A percentile compares a stretch with the other conserved stretches of the same genome.
phyloP scores from a whole-genome alignment of 2,888 invertebrate species.

The Xanthorhoe spadicearia region DNA sequence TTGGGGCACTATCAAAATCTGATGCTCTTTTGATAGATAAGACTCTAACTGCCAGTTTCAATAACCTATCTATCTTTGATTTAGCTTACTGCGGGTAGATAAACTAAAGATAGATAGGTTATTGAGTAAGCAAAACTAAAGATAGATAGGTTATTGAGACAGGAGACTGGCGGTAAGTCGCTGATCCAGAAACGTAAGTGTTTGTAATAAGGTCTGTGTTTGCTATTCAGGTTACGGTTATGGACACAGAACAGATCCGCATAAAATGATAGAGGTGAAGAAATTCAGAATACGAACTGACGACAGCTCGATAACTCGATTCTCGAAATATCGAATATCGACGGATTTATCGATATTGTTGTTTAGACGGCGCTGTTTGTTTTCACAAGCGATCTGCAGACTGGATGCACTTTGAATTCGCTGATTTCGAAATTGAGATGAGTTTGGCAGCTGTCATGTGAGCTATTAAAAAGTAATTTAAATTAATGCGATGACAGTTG shows the following conservation, averaged over 20 bases:
- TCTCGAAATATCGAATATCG: conserved; percentile 42
- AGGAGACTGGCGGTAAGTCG: too few relatives aligned
- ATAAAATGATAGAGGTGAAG: conserved; percentile 21
- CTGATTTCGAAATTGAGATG: not conserved
- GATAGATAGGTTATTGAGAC: too few relatives aligned
- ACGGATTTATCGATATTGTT: conserved; percentile 55
- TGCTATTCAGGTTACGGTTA: not conserved
- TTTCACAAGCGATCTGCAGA: conserved; percentile 36
- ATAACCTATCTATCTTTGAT: too few relatives aligned
- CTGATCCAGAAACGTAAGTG: too few relatives aligned
- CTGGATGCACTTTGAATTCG: not conserved
- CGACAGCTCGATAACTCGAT: conserved; percentile 36
- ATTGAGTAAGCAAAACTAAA: too few relatives aligned
- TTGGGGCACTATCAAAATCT: too few relatives aligned
- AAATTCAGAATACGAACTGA: conserved; percentile 18
- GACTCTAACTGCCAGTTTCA: too few relatives aligned
- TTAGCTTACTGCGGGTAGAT: too few relatives aligned
- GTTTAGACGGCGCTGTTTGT: conserved; percentile 50
- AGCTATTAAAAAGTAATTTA: not conserved
- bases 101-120: too few relatives aligned
- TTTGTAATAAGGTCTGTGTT: not conserved
- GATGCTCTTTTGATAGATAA: too few relatives aligned
- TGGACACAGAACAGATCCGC: not conserved
- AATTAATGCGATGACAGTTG: too few relatives aligned
- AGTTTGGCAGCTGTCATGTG: conserved; percentile 1